Evolutionary conservation across 2,797 vertebrate genomes (phyloP).

Genomic region (Hoplostethus mediterraneus): DNA sequence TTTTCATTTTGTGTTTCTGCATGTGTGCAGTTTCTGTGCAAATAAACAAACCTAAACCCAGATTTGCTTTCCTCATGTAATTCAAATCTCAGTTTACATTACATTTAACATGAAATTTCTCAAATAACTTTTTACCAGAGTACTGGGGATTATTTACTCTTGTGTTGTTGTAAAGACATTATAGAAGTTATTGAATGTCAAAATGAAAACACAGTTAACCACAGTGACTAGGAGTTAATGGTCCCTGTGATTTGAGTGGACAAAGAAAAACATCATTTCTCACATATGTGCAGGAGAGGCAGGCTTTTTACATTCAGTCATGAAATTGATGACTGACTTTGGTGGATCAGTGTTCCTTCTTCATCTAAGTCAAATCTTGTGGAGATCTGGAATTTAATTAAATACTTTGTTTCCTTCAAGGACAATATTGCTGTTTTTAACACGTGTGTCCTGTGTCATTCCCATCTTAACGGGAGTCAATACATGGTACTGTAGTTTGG

Average conservation of each 20-base stretch:
- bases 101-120: slow-evolving; percentile 37
- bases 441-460: not conserved
- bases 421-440: not conserved
- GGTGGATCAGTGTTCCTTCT: not conserved
- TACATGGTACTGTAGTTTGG: not conserved
- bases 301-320: not conserved
- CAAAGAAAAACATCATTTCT: slow-evolving; percentile 38
- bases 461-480: not conserved
- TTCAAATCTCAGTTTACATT: slow-evolving; percentile 33
- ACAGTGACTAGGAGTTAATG: slow-evolving; percentile 27
- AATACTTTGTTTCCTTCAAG: not conserved
- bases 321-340: slow-evolving; percentile 2
- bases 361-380: not conserved
- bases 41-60: slow-evolving; percentile 37
- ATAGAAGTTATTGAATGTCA: slow-evolving; percentile 31
- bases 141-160: slow-evolving; percentile 13
- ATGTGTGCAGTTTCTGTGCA: slow-evolving; percentile 23
- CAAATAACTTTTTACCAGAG: slow-evolving; percentile 19
- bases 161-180: not conserved
- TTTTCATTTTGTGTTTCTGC: slow-evolving; percentile 7
- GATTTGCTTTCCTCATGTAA: slow-evolving; percentile 6
- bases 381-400: not conserved
- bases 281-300: slow-evolving; percentile 21
- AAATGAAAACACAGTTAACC: slow-evolving; percentile 48
- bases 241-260: slow-evolving; percentile 24